Percentiles rank a stretch among this genome's conserved stretches.
phyloP scores from a whole-genome alignment of 2,113 vertebrate species.

The Hippolais icterina region DNA sequence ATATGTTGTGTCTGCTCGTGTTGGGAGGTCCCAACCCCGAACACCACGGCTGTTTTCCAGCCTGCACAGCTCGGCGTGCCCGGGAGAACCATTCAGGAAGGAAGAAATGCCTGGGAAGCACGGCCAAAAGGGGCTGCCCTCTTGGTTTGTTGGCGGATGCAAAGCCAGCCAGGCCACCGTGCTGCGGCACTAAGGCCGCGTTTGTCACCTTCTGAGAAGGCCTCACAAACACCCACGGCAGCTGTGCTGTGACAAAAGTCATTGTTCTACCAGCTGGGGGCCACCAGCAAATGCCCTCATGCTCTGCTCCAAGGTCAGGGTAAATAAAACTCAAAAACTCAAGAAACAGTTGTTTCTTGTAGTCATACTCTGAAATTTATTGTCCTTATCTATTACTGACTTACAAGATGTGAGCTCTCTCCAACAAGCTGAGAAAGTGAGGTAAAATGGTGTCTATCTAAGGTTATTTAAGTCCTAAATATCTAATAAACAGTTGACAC shows the following conservation, averaged over 20 bases:
- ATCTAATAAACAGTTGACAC: too few relatives aligned
- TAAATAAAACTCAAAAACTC: too few relatives aligned
- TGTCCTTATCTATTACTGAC: too few relatives aligned
- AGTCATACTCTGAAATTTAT: too few relatives aligned
- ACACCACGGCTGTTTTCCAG: slow-evolving; percentile 45
- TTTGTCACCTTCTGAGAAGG: not conserved
- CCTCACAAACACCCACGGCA: not conserved
- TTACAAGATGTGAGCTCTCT: too few relatives aligned
- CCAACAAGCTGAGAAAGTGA: too few relatives aligned
- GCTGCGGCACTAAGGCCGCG: not conserved
- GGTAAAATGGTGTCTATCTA: too few relatives aligned
- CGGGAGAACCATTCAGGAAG: slow-evolving; percentile 35
- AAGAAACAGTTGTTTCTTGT: too few relatives aligned
- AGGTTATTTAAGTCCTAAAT: too few relatives aligned
- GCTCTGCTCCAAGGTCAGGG: too few relatives aligned
- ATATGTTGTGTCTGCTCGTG: slow-evolving; percentile 29
- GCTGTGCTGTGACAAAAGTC: slow-evolving; percentile 1
- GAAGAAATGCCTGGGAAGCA: not conserved
- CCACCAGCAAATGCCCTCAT: not conserved
- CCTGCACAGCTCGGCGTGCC: not conserved
- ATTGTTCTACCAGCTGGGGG: not conserved
- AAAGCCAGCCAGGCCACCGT: not conserved
- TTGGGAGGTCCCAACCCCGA: slow-evolving; percentile 53
- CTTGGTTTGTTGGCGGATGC: not conserved
- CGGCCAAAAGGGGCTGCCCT: not conserved